phyloP scores from a whole-genome alignment of 2,113 vertebrate genomes.

The Nibea albiflora region DNA sequence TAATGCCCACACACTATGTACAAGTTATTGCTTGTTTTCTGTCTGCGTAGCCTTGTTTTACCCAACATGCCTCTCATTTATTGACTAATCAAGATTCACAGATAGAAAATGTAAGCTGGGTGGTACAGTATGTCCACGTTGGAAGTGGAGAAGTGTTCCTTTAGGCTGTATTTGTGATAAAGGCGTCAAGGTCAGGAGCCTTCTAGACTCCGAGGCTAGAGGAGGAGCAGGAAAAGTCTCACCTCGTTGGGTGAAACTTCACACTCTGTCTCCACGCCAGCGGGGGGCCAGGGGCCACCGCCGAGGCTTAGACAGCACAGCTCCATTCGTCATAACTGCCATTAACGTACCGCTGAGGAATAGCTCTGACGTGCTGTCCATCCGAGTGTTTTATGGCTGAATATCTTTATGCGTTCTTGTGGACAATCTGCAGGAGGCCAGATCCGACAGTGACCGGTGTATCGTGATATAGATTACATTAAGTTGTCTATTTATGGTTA shows the following conservation, averaged over 20 bases:
- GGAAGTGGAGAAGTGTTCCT: slow-evolving; percentile 27
- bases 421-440: neutral
- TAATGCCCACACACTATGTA: neutral
- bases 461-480: neutral
- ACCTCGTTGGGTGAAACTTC: slow-evolving; percentile 69
- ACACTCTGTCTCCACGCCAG: slow-evolving; percentile 60
- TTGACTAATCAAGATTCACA: neutral
- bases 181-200: slow-evolving; percentile 19
- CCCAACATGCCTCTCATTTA: neutral
- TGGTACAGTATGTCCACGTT: neutral
- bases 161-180: slow-evolving; percentile 1
- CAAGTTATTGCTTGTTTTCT: neutral
- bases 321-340: slow-evolving; percentile 44
- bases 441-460: neutral
- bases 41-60: neutral
- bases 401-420: slow-evolving; percentile 5
- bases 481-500: slow-evolving; percentile 25
- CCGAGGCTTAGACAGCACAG: slow-evolving; percentile 25
- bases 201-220: slow-evolving; percentile 22
- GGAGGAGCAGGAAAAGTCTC: slow-evolving; percentile 66
- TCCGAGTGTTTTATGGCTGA: slow-evolving; percentile 42
- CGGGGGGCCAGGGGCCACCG: slow-evolving; percentile 16
- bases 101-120: neutral
- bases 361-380: slow-evolving; percentile 41
- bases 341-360: slow-evolving; percentile 56